Percentiles rank a stretch among this genome's conserved stretches.
Conservation (phyloP, 2,797 vertebrate species). For the Apodemus agrarius region DNA sequence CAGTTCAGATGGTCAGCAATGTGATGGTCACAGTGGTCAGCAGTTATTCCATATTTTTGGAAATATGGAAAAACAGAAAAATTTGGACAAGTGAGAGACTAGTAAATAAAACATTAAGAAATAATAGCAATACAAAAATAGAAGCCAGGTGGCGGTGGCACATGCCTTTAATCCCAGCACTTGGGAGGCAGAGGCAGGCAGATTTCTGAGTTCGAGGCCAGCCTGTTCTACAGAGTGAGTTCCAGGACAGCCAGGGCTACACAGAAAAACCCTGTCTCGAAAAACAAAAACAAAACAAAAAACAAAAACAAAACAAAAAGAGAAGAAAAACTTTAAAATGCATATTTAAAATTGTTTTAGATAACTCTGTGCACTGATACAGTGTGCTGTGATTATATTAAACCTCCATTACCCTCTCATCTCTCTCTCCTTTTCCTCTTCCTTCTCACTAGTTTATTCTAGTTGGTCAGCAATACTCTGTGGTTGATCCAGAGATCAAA, state of each 20-base stretch:
- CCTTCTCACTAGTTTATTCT: background rate
- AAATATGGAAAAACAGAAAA: background rate
- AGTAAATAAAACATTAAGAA: background rate
- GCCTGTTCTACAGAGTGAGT: too few species aligned
- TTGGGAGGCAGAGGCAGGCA: too few species aligned
- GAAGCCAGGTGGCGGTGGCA: too few species aligned
- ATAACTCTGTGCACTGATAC: background rate
- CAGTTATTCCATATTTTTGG: background rate
- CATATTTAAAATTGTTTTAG: background rate
- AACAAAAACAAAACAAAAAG: background rate
- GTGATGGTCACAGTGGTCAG: background rate
- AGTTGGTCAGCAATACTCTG: background rate
- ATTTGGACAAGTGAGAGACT: background rate
- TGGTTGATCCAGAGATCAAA: background rate
- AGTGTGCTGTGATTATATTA: background rate
- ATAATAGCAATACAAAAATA: background rate
- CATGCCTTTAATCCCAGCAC: too few species aligned
- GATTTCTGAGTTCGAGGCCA: too few species aligned
- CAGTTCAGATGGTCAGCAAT: background rate
- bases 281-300: too few species aligned
- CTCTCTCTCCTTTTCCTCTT: background rate
- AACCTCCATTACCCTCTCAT: background rate
- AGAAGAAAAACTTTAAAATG: background rate
- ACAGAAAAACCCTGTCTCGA: too few species aligned
- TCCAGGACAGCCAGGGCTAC: too few species aligned